These are phyloP conservation scores for Bucorvus abyssinicus DNA, from an alignment of 2,797 vertebrate genomes.

Conservation along the genomic window DNA sequence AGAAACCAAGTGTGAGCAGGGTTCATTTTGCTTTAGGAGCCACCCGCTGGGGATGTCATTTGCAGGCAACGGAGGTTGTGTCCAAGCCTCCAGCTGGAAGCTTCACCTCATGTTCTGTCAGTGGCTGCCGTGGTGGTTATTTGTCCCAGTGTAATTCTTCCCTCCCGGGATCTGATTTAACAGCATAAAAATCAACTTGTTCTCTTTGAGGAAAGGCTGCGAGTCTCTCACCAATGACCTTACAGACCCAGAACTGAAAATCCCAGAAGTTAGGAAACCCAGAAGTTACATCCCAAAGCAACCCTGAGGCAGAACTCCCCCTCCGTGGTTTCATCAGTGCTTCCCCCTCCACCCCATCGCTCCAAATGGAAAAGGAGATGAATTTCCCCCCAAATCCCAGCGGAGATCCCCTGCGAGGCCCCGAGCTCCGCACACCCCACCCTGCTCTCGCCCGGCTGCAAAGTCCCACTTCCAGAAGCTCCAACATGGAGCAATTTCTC, in stretches of 20 bases:
- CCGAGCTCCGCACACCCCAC: rapidly evolving
- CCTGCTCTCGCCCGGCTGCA: rapidly evolving
- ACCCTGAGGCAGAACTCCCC: neutral
- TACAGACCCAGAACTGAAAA: neutral
- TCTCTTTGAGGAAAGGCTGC: neutral
- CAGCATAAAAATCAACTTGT: neutral
- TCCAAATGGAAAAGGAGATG: neutral
- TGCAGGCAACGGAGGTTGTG: neutral
- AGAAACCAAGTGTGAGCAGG: neutral
- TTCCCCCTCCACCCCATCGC: neutral
- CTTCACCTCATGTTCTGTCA: rapidly evolving
- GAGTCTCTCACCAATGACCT: neutral
- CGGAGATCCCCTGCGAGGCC: neutral
- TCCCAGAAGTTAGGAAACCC: neutral
- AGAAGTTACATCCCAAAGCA: neutral
- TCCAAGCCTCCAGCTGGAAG: neutral
- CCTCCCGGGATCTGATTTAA: neutral
- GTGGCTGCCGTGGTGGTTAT: neutral
- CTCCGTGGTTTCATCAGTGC: neutral
- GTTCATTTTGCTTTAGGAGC: neutral
- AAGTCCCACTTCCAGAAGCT: neutral
- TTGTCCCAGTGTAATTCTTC: neutral
- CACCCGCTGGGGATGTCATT: neutral
- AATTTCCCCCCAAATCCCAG: rapidly evolving
- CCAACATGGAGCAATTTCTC: rapidly evolving